phyloP scores from a whole-genome alignment of 1,140 invertebrate genomes.

The Zeugodacus cucurbitae region DNA sequence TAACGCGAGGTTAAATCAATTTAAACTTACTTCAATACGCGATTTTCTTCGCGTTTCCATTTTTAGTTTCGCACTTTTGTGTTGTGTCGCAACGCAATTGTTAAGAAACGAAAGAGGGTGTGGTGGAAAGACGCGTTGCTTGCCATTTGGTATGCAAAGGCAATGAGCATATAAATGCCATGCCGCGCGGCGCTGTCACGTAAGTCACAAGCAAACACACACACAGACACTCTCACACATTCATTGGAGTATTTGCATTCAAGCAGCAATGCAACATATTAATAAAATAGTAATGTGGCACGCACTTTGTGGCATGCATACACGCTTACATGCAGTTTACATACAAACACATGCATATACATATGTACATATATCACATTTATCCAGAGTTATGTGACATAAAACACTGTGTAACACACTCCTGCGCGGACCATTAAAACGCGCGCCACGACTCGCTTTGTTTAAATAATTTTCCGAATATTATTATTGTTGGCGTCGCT shows the following conservation, averaged over 20 bases:
- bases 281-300: conserved; percentile 24
- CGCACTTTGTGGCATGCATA: not conserved
- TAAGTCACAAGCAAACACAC: not conserved
- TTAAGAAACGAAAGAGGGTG: not conserved
- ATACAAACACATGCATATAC: not conserved
- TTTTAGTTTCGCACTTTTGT: not conserved
- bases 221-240: too few species aligned
- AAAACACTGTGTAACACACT: not conserved
- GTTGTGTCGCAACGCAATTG: not conserved
- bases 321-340: not conserved
- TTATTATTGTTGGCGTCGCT: not conserved
- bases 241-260: not conserved
- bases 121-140: not conserved
- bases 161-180: conserved; percentile 13
- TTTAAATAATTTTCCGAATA: not conserved
- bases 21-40: conserved; percentile 21
- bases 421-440: not conserved
- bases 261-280: not conserved
- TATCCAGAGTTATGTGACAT: not conserved
- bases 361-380: not conserved
- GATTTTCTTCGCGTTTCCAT: not conserved
- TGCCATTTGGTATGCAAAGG: conserved; percentile 3
- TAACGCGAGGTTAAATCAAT: conserved; percentile 23
- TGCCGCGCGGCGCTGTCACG: not conserved
- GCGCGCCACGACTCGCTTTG: not conserved